A percentile compares a stretch with the other conserved stretches of the same genome.
Conservation (phyloP, 2,797 vertebrate genomes). For the Gymnocypris eckloni region DNA sequence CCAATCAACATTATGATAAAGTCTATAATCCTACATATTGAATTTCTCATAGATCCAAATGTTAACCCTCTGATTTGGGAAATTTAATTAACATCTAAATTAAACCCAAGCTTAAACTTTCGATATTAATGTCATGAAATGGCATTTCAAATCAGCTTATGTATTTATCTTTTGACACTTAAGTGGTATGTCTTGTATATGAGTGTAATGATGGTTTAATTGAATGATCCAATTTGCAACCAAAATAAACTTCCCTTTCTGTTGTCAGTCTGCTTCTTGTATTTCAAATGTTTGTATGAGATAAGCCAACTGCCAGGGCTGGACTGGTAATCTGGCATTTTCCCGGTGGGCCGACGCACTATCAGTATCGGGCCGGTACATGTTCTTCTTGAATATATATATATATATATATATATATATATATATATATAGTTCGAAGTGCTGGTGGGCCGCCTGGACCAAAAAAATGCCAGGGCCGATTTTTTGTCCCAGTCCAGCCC, state of each 20-base stretch:
- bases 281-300: not conserved
- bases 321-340: no score
- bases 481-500: no score
- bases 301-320: not conserved
- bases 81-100: constrained; percentile 24
- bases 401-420: no score
- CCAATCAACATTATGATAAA: constrained; percentile 1
- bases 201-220: constrained; percentile 57
- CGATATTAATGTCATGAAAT: constrained; percentile 20
- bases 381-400: no score
- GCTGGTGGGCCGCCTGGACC: no score
- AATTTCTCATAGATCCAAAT: not conserved
- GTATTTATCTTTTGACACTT: constrained; percentile 12
- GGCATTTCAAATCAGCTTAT: constrained; percentile 32
- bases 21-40: not conserved
- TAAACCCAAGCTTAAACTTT: constrained; percentile 44
- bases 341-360: no score
- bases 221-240: constrained; percentile 42
- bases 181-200: constrained; percentile 50
- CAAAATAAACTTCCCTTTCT: constrained; percentile 58
- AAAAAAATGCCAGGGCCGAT: no score
- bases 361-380: no score
- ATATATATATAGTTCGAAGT: no score
- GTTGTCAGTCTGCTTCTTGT: constrained; percentile 52
- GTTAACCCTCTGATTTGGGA: not conserved